Base-by-base conservation (phyloP, 2,113 vertebrate genomes). In the Neolamprologus variostigma region DNA sequence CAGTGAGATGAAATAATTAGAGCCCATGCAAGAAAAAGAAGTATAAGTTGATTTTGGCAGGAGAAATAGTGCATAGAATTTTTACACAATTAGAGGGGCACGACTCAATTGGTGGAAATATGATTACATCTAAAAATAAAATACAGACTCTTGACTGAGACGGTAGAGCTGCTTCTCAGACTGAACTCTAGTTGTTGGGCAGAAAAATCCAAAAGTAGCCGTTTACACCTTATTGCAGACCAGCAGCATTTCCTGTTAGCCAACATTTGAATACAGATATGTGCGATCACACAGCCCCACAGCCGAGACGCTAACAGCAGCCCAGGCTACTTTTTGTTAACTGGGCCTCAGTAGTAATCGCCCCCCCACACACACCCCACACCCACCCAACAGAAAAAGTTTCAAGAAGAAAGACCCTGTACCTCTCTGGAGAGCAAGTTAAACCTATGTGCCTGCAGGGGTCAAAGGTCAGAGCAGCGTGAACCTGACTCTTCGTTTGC, bases 401-500 rank as follows among this genome's bases (percentile, higher is more conserved):
- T 79, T 59, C 4, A 28, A 79, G 57, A 89, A 86, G 84, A 66
- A 89, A 90, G 61, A 21, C 51, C 45, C 5, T 1, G 35, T 73
- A 54, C 37, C 26, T 86, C 84, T 89, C 86, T 16, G 50, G 88
- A 87, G 87, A 86, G 87, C 79, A 87, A 21, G 83, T 80, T 80
- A 59, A 87, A 63, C 82, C 82, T 78, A 87, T 93, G 84, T 91
- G 84, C 86, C 84, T 33, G 78, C 23, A 19, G 5, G 81, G 88
- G 93, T 93, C 90, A 85, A 68, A 93, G 89, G 90, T 93, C 83
- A 47, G 10, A 61, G 7, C 71, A 8, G 85, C 66, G 28, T 76
- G 83, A 92, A 84, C 87, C 66, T 2, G 3, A 78, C 61, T 54
- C 73, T 89, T 53, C 89, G 91, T 95, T 95, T 93, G 86, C 91